phyloP scores from a whole-genome alignment of 2,888 invertebrate genomes.

The Trypoxylon attenuatum region DNA sequence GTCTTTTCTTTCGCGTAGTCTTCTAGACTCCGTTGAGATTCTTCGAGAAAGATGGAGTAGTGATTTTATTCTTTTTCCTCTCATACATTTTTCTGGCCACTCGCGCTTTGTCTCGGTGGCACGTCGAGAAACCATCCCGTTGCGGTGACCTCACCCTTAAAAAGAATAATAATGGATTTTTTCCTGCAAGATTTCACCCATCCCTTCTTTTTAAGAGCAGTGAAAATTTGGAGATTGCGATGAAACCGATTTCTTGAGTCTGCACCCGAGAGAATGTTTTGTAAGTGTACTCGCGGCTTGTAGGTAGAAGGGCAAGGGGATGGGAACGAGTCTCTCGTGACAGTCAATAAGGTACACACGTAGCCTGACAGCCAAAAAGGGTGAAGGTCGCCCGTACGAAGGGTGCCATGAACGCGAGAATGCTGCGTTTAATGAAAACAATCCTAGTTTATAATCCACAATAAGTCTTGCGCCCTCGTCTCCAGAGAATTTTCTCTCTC shows the following conservation, averaged over 20 bases:
- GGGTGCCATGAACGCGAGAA: slow-evolving; percentile 16
- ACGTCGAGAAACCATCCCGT: too few relatives aligned
- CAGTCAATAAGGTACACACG: slow-evolving; percentile 41
- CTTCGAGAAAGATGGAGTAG: slow-evolving; percentile 15
- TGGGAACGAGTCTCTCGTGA: slow-evolving; percentile 22
- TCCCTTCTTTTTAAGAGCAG: too few relatives aligned
- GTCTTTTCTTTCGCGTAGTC: slow-evolving; percentile 27
- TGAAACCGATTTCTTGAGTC: too few relatives aligned
- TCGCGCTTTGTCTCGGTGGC: not conserved
- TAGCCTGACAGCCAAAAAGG: slow-evolving; percentile 17
- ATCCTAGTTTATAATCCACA: slow-evolving; percentile 69
- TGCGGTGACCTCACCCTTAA: not conserved
- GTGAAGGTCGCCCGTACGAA: slow-evolving; percentile 2
- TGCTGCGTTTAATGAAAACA: slow-evolving; percentile 64
- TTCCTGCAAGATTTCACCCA: not conserved
- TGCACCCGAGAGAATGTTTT: too few relatives aligned
- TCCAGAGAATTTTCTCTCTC: slow-evolving; percentile 49
- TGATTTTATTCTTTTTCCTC: slow-evolving; percentile 5
- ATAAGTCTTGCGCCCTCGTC: slow-evolving; percentile 47
- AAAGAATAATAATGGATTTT: slow-evolving; percentile 3
- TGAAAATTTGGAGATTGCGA: not conserved
- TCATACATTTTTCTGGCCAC: slow-evolving; percentile 4
- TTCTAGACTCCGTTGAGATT: slow-evolving; percentile 12
- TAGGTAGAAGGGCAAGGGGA: slow-evolving; percentile 4
- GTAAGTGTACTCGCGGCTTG: not conserved